Evolutionary conservation across 2,797 vertebrate genomes (phyloP), one percentile per base, ranked within the genome.

Genomic region (Myotis pilosus): DNA sequence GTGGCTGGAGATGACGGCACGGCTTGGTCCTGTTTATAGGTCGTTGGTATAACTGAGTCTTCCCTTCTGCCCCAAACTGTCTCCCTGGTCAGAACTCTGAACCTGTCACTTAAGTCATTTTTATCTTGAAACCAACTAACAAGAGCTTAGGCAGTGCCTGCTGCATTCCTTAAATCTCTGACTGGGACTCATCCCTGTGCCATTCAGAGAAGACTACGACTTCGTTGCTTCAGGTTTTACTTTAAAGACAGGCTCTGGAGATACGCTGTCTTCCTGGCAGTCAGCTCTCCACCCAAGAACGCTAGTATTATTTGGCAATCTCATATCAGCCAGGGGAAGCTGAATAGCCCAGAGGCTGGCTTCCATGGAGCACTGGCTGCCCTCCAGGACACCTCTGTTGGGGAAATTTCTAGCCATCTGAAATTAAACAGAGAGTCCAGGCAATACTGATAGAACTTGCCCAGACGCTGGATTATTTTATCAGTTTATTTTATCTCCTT

Each of bases 351-450:
- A 79, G 90, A 90, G 69, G 28, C 53, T 51, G 47, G 41, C 89
- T 94, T 80, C 80, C n/a, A 6, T 47, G 71, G 53, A 74, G 60
- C 55, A 22, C 47, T 87, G 92, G 87, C 96, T 79, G 57, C 25
- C 64, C 75, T 94, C 71, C 83, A 91, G 88, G 41, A 28, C 86
- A 91, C 60, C 72, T n/a, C 86, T 92, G 53, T 71, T 79, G 44
- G 72, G 53, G 78, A 49, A 79, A 36, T 89, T 95, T 90, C 89
- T 94, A 92, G 51, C 78, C 89, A 83, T 94, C 74, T 95, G 41
- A 96, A 74, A 75, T 92, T 95, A 78, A 94, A 96, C 96, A 75
- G 91, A 75, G 91, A 55, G 41, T 33, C 94, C 51, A 92, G 64
- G n/a, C 84, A 83, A 33, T 86, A 36, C 60, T 83, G 74, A 80